Conservation (phyloP, 2,797 vertebrate species). For the Centroberyx gerrardi region DNA sequence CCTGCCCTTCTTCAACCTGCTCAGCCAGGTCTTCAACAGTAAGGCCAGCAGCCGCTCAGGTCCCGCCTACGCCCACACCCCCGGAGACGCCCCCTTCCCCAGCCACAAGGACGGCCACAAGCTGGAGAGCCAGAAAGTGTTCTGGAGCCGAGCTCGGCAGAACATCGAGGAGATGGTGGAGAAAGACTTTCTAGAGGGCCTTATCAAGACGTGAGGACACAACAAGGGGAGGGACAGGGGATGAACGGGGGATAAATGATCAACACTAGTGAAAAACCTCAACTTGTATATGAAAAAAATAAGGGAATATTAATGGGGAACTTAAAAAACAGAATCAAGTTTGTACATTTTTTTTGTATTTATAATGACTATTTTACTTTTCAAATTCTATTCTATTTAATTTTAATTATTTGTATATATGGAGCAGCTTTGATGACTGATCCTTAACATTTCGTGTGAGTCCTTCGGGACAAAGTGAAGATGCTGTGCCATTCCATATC, state of each 20-base stretch:
- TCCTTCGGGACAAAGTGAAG: slow-evolving; percentile 83
- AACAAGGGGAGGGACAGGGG: slow-evolving; percentile 8
- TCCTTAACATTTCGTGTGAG: slow-evolving; percentile 87
- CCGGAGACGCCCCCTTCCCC: slow-evolving; percentile 86
- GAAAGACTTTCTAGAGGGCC: slow-evolving; percentile 97
- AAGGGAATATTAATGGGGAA: slow-evolving; percentile 56
- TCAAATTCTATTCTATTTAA: slow-evolving; percentile 92
- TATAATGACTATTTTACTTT: slow-evolving; percentile 86
- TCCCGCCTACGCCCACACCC: slow-evolving; percentile 85
- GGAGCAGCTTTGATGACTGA: slow-evolving; percentile 89
- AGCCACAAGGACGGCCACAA: slow-evolving; percentile 90
- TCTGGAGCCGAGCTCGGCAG: slow-evolving; percentile 95
- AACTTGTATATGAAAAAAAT: slow-evolving; percentile 76
- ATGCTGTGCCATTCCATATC: slow-evolving; percentile 86
- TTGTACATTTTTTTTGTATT: slow-evolving; percentile 93
- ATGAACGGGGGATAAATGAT: slow-evolving; percentile 57
- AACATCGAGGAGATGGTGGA: slow-evolving; percentile 99
- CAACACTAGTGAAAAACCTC: slow-evolving; percentile 84
- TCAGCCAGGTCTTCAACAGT: slow-evolving; percentile 98
- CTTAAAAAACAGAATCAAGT: slow-evolving; percentile 50
- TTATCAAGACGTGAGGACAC: slow-evolving; percentile 93
- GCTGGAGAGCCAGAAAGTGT: slow-evolving; percentile 95
- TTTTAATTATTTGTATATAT: slow-evolving; percentile 97
- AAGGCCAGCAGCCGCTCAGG: slow-evolving; percentile 93
- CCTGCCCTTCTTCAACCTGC: slow-evolving; percentile 96